These are phyloP conservation scores for Andrena haemorrhoa DNA, from an alignment of 2,888 invertebrate species.

Conservation along the genomic window DNA sequence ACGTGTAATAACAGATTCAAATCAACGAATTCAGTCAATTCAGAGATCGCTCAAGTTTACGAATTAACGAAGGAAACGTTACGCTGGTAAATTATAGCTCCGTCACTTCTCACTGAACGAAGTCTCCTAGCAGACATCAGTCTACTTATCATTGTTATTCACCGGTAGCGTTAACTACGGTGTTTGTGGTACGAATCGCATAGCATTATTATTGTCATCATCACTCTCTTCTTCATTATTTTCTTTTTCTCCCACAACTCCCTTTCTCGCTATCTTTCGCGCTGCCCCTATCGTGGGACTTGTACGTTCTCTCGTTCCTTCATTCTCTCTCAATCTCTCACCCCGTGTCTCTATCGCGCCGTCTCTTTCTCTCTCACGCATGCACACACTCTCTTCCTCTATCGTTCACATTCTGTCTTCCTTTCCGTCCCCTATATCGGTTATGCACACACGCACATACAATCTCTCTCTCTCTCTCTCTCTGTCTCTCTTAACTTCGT, in stretches of 20 bases:
- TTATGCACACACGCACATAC: not conserved
- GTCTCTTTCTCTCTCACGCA: slow-evolving; percentile 35
- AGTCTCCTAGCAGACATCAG: not conserved
- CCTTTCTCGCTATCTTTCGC: slow-evolving; percentile 48
- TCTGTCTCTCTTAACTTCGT: slow-evolving; percentile 42
- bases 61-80: not conserved
- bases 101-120: no score
- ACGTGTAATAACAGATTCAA: not conserved
- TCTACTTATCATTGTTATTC: not conserved
- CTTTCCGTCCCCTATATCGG: slow-evolving; percentile 8
- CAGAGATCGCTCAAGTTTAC: not conserved
- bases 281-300: slow-evolving; percentile 1
- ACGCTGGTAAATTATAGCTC: no score
- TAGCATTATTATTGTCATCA: slow-evolving; percentile 81
- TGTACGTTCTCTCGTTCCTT: slow-evolving; percentile 19
- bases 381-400: slow-evolving; percentile 15
- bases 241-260: slow-evolving; percentile 15
- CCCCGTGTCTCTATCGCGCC: slow-evolving; percentile 6
- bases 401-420: slow-evolving; percentile 14
- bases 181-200: slow-evolving; percentile 74
- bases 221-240: slow-evolving; percentile 66
- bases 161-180: slow-evolving; percentile 9
- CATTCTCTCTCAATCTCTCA: slow-evolving; percentile 13
- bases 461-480: not conserved
- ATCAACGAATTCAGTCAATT: not conserved